A percentile compares a stretch with the other conserved stretches of the same genome.
Evolutionary conservation across 2,888 invertebrate species (phyloP).

Genomic region (Sceliomorpha sp.): DNA sequence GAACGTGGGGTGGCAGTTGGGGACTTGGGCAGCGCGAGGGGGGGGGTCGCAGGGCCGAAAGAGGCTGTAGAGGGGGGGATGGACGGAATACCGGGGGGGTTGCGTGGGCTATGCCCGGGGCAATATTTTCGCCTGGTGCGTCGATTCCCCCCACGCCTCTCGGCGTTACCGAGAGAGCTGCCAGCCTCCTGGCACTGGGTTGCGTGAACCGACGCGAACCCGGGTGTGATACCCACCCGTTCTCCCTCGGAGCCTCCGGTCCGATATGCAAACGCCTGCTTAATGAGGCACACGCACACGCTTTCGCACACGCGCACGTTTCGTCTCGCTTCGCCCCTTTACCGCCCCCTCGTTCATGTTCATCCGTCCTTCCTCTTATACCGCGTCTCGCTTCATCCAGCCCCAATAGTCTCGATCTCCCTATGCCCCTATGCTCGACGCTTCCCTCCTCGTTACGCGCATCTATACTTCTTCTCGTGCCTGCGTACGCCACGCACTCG

Average conservation of each 20-base stretch:
- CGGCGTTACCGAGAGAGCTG: constrained; percentile 56
- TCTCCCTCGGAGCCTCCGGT: constrained; percentile 55
- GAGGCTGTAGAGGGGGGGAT: no score
- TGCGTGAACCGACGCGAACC: constrained; percentile 41
- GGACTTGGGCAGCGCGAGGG: no score
- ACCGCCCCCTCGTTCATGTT: no score
- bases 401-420: constrained; percentile 36
- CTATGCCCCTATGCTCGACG: constrained; percentile 36
- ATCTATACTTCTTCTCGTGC: no score
- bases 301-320: constrained; percentile 70
- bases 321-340: no score
- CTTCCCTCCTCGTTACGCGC: constrained; percentile 46
- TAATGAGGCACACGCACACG: constrained; percentile 74
- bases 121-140: constrained; percentile 71
- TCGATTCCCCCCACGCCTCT: constrained; percentile 64
- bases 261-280: constrained; percentile 69
- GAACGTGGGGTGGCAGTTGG: no score
- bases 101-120: no score
- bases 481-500: constrained; percentile 16
- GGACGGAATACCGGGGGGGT: no score
- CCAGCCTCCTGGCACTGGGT: constrained; percentile 50
- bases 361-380: no score
- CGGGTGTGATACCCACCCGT: constrained; percentile 54
- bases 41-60: no score
- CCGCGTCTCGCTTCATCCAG: constrained; percentile 39